These are phyloP conservation scores for Cnemophilus loriae DNA, from an alignment of 2,113 vertebrate genomes.

Conservation along the genomic window DNA sequence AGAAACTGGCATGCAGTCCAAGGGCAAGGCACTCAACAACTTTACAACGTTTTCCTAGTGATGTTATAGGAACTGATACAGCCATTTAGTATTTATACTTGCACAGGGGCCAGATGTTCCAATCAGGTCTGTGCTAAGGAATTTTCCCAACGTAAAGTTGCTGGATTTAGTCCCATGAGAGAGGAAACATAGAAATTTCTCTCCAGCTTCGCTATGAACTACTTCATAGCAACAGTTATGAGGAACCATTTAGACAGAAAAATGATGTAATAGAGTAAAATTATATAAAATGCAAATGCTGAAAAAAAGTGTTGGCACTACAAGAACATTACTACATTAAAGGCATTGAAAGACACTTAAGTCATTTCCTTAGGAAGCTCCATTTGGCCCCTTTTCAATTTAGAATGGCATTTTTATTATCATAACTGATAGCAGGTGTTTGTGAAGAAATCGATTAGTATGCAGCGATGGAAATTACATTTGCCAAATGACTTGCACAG, in stretches of 20 bases:
- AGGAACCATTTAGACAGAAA: constrained; percentile 33
- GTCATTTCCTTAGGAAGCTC: constrained; percentile 81
- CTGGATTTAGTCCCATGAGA: not conserved
- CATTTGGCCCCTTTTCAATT: constrained; percentile 81
- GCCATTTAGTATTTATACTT: not conserved
- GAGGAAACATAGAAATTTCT: not conserved
- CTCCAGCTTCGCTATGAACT: not conserved
- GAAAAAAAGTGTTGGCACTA: constrained; percentile 69
- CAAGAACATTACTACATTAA: constrained; percentile 74
- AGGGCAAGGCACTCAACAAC: not conserved
- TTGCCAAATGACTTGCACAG: constrained; percentile 81
- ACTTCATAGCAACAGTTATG: not conserved
- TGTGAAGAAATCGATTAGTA: constrained; percentile 83
- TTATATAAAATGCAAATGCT: constrained; percentile 70
- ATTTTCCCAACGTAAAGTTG: not conserved
- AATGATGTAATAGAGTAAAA: constrained; percentile 53
- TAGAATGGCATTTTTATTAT: constrained; percentile 83
- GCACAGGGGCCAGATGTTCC: not conserved
- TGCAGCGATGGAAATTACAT: constrained; percentile 83
- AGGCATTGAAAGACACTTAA: constrained; percentile 80
- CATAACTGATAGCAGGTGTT: constrained; percentile 85
- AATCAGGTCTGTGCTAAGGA: not conserved
- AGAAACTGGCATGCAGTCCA: not conserved
- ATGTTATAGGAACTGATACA: not conserved
- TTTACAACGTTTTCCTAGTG: not conserved